These are phyloP conservation scores for Arvicanthis niloticus DNA, from an alignment of 2,113 vertebrate species.

Conservation along the genomic window DNA sequence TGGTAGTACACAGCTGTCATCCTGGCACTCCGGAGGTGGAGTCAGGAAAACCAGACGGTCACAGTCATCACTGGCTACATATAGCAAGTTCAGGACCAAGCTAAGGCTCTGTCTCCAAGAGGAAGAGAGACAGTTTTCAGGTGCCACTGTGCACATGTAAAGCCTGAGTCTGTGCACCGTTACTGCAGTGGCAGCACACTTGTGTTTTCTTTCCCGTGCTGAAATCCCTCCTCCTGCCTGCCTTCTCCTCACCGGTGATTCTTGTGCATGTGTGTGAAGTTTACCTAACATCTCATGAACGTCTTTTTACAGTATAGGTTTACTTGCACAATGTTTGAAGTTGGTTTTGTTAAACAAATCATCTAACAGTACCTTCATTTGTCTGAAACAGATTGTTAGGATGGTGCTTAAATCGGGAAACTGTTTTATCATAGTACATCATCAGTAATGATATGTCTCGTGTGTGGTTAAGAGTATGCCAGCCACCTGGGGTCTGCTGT, in stretches of 20 bases:
- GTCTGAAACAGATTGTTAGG: slow-evolving; percentile 10
- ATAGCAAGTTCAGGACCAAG: not conserved
- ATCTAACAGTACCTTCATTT: slow-evolving; percentile 14
- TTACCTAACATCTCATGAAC: slow-evolving; percentile 53
- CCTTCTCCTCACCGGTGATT: not conserved
- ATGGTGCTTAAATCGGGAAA: slow-evolving; percentile 8
- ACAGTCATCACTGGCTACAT: too few relatives aligned
- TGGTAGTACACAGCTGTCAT: not conserved
- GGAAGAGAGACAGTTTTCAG: not conserved
- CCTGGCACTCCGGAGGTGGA: not conserved
- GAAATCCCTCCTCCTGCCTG: not conserved
- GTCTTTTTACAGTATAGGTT: not conserved
- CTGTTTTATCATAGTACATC: not conserved
- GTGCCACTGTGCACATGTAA: not conserved
- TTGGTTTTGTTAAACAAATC: slow-evolving; percentile 21
- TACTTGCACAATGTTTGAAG: slow-evolving; percentile 62
- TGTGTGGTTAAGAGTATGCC: not conserved
- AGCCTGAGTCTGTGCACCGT: not conserved
- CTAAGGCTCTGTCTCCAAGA: not conserved
- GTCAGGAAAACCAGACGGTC: not conserved
- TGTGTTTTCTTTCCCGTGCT: not conserved
- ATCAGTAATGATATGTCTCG: not conserved
- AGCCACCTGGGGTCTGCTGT: not conserved
- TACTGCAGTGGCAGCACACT: not conserved
- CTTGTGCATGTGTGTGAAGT: slow-evolving; percentile 60